Evolutionary conservation across 92 coral and sea anemone species (phyloP).

Genomic region (Blastomussa wellsi): DNA sequence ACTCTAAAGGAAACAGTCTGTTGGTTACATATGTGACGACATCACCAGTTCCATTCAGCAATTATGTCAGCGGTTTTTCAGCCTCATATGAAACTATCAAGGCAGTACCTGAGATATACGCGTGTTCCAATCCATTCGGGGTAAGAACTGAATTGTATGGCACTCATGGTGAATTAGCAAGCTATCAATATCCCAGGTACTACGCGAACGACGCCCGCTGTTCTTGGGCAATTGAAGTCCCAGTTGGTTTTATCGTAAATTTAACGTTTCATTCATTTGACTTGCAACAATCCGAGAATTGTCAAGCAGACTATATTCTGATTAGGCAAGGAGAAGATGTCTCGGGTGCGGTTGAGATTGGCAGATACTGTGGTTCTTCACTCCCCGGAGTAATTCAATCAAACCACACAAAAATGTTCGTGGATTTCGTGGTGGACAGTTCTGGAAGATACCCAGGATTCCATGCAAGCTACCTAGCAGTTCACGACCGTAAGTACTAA

Average conservation of each 20-base stretch:
- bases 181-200: conserved; percentile 45
- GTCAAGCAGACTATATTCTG: conserved; percentile 40
- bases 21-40: conserved; percentile 24
- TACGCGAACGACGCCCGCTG: conserved; percentile 50
- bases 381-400: conserved; percentile 33
- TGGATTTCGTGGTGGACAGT: conserved; percentile 50
- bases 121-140: conserved; percentile 29
- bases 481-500: conserved; percentile 47
- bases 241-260: conserved; percentile 25
- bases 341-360: not conserved
- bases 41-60: not conserved
- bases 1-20: conserved; percentile 43
- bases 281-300: conserved; percentile 36
- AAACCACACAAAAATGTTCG: conserved; percentile 23
- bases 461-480: conserved; percentile 42
- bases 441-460: conserved; percentile 59
- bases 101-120: conserved; percentile 47
- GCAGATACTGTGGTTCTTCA: conserved; percentile 49
- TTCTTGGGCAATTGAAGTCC: conserved; percentile 49
- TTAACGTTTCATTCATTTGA: conserved; percentile 44
- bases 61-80: conserved; percentile 21
- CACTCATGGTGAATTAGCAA: conserved; percentile 12
- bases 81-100: conserved; percentile 43
- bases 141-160: not conserved
- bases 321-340: not conserved